Percentiles rank a stretch among this genome's conserved stretches.
Evolutionary conservation across 2,113 vertebrate species (phyloP).

Genomic region (Condylura cristata): DNA sequence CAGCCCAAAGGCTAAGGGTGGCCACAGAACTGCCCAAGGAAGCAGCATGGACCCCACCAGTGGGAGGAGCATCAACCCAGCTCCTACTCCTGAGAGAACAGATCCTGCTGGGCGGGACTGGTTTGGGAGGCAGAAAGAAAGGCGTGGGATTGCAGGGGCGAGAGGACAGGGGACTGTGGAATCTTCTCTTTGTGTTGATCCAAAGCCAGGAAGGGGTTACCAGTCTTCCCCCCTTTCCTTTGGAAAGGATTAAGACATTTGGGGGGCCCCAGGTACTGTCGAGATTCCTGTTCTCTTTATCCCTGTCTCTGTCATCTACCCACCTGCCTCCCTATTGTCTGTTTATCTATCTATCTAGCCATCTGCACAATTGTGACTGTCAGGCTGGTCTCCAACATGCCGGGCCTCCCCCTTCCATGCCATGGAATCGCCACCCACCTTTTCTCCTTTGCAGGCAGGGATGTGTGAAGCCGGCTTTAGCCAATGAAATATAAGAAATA

Average conservation of each 20-base stretch:
- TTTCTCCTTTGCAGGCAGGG: too few species aligned
- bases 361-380: too few species aligned
- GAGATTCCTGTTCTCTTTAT: background rate
- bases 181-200: background rate
- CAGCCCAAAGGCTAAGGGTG: background rate
- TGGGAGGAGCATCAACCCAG: too few species aligned
- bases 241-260: background rate
- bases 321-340: too few species aligned
- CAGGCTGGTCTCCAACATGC: too few species aligned
- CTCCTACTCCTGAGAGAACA: background rate
- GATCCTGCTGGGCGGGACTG: rapidly evolving
- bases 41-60: rapidly evolving
- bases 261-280: background rate
- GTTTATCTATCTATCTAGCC: too few species aligned
- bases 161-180: background rate
- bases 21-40: background rate
- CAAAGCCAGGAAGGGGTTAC: background rate
- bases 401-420: background rate
- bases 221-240: background rate
- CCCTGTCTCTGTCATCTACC: too few species aligned
- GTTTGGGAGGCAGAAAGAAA: background rate
- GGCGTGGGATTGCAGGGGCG: background rate
- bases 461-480: background rate
- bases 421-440: too few species aligned
- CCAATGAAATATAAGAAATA: background rate